phyloP scores from a whole-genome alignment of 2,797 vertebrate species.

The Coranthus polyacanthus region DNA sequence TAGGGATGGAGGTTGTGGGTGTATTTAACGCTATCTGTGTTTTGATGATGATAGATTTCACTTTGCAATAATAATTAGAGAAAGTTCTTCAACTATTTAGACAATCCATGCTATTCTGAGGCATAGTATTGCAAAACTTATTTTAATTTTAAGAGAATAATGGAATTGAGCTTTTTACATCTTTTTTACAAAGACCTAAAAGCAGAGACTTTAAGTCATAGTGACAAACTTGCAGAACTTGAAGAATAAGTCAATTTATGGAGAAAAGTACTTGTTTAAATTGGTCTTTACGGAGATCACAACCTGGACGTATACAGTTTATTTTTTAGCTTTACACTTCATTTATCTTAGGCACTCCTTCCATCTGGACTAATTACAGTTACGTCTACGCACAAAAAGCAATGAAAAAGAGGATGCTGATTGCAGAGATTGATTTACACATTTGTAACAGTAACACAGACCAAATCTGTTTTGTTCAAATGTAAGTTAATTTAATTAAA shows the following conservation, averaged over 20 bases:
- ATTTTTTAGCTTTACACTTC: slow-evolving; percentile 3
- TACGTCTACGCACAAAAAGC: background rate
- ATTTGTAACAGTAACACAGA: slow-evolving; percentile 40
- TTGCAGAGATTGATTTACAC: background rate
- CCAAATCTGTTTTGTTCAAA: slow-evolving; percentile 23
- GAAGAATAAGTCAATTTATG: background rate
- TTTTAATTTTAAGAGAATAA: no score
- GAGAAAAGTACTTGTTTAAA: slow-evolving; percentile 1
- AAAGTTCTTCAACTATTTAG: slow-evolving; percentile 28
- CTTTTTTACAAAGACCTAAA: no score
- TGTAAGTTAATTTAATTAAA: slow-evolving; percentile 50
- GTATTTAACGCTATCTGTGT: slow-evolving; percentile 62
- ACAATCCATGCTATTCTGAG: slow-evolving; percentile 1
- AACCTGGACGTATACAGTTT: slow-evolving; percentile 2
- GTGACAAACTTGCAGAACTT: background rate
- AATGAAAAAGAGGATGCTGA: background rate
- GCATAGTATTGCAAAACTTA: no score
- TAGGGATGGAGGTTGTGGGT: slow-evolving; percentile 33
- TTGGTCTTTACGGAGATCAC: background rate
- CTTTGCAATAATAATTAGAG: slow-evolving; percentile 41
- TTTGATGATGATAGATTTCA: slow-evolving; percentile 50
- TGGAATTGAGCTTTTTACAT: no score
- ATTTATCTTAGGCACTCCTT: slow-evolving; percentile 26
- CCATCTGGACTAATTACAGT: slow-evolving; percentile 21
- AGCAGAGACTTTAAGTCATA: no score